Base-by-base conservation (phyloP, 2,797 vertebrate species). In the Pangasius djambal region DNA sequence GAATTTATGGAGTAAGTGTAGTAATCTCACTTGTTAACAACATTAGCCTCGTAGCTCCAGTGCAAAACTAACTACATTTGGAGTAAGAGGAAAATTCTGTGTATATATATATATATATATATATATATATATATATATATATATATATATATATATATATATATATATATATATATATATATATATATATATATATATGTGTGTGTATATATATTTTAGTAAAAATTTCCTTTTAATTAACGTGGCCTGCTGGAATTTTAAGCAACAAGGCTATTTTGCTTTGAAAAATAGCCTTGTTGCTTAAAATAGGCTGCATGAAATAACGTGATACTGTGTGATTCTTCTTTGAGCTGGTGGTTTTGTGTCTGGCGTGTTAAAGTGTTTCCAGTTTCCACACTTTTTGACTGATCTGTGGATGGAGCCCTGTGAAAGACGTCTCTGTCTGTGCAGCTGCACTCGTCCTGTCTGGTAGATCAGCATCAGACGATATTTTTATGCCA, bases 251-350 rank as follows among this genome's bases (percentile, higher is more conserved):
- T 28, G 61, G 61, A 63, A 63, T 48, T 48, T 48, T 48, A 48
- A 48, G 48, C 7, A 59, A 59, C 18, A 6, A 6, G 57, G 57
- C 57, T 69, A 61, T 75, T 87, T 78, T 78, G 86, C 83, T 90
- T 90, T 81, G 72, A 86, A 59, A 72, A 88, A 63, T 79, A 72
- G 34, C 65, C 37, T 57, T n/a, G 44, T 40, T 72, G 34, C 20
- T 79, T 75, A 72, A 63, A 86, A 74, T 86, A 83, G 77, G 70
- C 83, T 88, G 86, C 89, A 90, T 90, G 89, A 74, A 52, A 50
- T 81, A 82, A 88, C 52, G 65, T 72, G 89, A 86, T 57, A 88
- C 55, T 37, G 63, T 90, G 63, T 81, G 63, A 59, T 81, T 72
- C 25, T 85, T 85, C 85, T 67, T 87, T 84, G n/a, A 67, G 59